Base-by-base conservation (phyloP, 2,797 vertebrate genomes). In the Rhynchotus rufescens region DNA sequence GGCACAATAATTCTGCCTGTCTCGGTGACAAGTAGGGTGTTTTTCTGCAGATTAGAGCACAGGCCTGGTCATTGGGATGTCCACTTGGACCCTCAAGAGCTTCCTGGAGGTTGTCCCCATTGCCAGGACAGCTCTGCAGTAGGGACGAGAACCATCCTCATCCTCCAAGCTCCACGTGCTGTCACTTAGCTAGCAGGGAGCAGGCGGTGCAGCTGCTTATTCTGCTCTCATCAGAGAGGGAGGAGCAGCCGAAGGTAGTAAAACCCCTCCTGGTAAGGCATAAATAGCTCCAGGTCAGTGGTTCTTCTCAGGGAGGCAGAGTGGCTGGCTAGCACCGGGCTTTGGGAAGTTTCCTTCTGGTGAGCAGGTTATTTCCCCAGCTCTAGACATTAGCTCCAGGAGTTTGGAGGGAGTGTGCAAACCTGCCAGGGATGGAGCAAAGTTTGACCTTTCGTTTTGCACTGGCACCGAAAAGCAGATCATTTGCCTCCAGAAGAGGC, bases 281-380 rank as follows among this genome's bases (percentile, higher is more conserved):
- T 9, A 3, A 3, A 12, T n/a, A 32, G n/a, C 42, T 14, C 22
- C 4, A 19, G 1, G 0, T 20, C 23, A 19, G 52, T 3, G 25
- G 14, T 16, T 49, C 17, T 40, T 59, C 32, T 30, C 16, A 1
- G 19, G 60, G 40, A 20, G 54, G 66, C 32, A 47, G 64, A 6
- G 30, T 32, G 32, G 69, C 36, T 9, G 26, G 23, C 42, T 22
- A 44, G 9, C 38, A 6, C 28, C 32, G 40, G 51, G 14, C 23
- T 59, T 40, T 28, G 20, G 64, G 32, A 38, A 72, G 25, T 54
- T 42, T 15, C 42, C 40, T 32, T 19, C 45, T 12, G 45, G 12
- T 14, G 20, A 34, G 10, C 47, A 25, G 66, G 22, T 56, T 71
- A 0, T 38, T 56, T 81, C 32, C 21, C n/a, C 6, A 5, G 54